phyloP scores from a whole-genome alignment of 1,140 invertebrate genomes.

The Araneus ventricosus region DNA sequence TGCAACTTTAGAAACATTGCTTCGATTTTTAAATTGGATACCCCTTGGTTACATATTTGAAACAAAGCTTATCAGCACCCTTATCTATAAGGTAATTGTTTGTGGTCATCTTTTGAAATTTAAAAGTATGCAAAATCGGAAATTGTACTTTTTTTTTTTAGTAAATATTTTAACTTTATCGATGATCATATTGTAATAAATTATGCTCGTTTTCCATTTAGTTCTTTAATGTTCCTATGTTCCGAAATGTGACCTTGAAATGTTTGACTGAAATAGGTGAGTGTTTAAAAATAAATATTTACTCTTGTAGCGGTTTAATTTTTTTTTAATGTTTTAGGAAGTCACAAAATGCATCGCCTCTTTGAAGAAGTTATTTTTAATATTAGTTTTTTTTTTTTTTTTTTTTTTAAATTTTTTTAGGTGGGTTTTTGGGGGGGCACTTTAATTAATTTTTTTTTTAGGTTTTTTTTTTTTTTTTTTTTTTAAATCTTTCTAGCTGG shows the following conservation, averaged over 20 bases:
- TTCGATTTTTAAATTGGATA: conserved; percentile 99
- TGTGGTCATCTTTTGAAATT: conserved; percentile 83
- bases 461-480: conserved; percentile 65
- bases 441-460: background rate
- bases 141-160: no score
- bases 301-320: background rate
- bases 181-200: conserved; percentile 82
- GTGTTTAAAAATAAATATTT: conserved; percentile 34
- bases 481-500: conserved; percentile 84
- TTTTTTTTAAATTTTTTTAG: no score
- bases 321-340: no score
- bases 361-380: no score
- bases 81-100: conserved; percentile 92
- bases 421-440: no score
- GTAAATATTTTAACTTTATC: no score
- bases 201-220: conserved; percentile 83
- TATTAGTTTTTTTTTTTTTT: no score
- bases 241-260: conserved; percentile 98
- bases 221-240: conserved; percentile 98
- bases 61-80: conserved; percentile 96
- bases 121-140: no score
- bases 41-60: conserved; percentile 99
- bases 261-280: conserved; percentile 96
- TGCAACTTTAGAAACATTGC: conserved; percentile 96
- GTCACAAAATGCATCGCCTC: no score